phyloP scores from a whole-genome alignment of 2,888 invertebrate species.

The Eupithecia vulgata region DNA sequence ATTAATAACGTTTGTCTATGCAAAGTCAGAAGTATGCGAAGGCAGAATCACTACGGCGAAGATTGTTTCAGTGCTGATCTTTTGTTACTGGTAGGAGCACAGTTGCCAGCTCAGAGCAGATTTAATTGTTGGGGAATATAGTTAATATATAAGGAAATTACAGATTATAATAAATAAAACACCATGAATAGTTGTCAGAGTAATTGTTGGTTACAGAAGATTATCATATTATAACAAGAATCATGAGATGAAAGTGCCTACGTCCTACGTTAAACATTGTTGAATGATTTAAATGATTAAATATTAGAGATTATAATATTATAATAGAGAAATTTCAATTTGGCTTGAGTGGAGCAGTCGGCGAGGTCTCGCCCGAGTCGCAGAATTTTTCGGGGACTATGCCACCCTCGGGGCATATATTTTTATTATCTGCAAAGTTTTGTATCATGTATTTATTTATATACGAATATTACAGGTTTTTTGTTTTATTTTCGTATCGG shows the following conservation, averaged over 20 bases:
- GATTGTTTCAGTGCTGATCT: background rate
- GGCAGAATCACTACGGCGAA: background rate
- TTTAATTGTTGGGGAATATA: background rate
- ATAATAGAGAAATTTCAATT: background rate
- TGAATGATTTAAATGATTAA: background rate
- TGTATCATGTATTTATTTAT: background rate
- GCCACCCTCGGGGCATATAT: conserved; percentile 1
- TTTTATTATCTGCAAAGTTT: conserved; percentile 7
- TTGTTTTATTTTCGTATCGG: background rate
- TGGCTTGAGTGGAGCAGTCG: conserved; percentile 3
- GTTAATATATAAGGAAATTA: background rate
- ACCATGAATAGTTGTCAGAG: background rate
- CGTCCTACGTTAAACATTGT: background rate
- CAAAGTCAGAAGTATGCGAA: background rate
- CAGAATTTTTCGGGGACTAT: conserved; percentile 7
- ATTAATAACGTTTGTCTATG: background rate
- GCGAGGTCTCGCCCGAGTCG: background rate
- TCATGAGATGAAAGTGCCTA: background rate
- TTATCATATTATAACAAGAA: background rate
- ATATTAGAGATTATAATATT: background rate
- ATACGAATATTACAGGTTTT: background rate
- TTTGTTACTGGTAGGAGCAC: background rate
- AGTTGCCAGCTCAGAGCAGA: background rate
- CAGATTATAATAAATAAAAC: background rate
- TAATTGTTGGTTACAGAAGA: conserved; percentile 5